Percentiles rank a stretch among this genome's conserved stretches.
These are phyloP conservation scores for Drosophila kepulauana DNA, from an alignment of 1,140 invertebrate species.

Conservation along the genomic window DNA sequence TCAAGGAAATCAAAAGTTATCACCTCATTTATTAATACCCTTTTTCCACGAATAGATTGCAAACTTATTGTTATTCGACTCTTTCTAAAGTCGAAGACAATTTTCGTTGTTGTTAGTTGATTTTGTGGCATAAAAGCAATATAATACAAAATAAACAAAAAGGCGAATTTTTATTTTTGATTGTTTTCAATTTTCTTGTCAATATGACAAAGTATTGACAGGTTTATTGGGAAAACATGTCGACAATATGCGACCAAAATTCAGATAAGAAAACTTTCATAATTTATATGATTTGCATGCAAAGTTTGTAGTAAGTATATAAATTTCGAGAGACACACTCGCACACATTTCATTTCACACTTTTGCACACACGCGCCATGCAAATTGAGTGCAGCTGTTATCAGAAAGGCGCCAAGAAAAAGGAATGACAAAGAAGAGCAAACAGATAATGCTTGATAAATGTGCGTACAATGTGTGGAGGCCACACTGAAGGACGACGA, in stretches of 20 bases:
- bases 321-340: slow-evolving; percentile 45
- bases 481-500: slow-evolving; percentile 47
- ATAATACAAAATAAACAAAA: background rate
- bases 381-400: slow-evolving; percentile 80
- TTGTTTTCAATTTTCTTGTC: slow-evolving; percentile 44
- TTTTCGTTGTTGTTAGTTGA: slow-evolving; percentile 4
- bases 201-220: slow-evolving; percentile 60
- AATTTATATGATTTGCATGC: slow-evolving; percentile 72
- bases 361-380: slow-evolving; percentile 62
- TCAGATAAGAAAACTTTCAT: slow-evolving; percentile 77
- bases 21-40: no score
- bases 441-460: slow-evolving; percentile 80
- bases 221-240: slow-evolving; percentile 55
- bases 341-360: slow-evolving; percentile 57
- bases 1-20: no score
- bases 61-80: background rate
- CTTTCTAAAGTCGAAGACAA: background rate
- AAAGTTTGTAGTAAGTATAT: slow-evolving; percentile 61
- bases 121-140: slow-evolving; percentile 1
- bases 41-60: no score
- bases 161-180: slow-evolving; percentile 26
- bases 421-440: slow-evolving; percentile 40
- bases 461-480: slow-evolving; percentile 60
- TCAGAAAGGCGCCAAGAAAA: slow-evolving; percentile 57
- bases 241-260: slow-evolving; percentile 61